These are phyloP conservation scores for Congeria kusceri DNA, from an alignment of 2,888 invertebrate genomes.

Conservation along the genomic window DNA sequence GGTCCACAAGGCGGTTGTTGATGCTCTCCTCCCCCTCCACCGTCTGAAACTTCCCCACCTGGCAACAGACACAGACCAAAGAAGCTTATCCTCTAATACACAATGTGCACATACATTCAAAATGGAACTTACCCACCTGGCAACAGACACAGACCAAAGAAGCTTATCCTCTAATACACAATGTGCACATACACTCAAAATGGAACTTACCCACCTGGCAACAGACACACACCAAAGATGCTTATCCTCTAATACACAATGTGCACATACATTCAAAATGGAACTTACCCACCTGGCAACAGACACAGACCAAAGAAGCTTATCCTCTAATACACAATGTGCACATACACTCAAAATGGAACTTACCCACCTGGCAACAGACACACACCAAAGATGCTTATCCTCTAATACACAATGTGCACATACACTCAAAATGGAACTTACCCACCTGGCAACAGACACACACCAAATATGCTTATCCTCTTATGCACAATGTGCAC, in stretches of 20 bases:
- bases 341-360: not conserved
- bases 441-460: too few relatives aligned
- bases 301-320: conserved; percentile 10
- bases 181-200: not conserved
- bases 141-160: not conserved
- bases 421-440: too few relatives aligned
- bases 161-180: not conserved
- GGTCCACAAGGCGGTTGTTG: conserved; percentile 76
- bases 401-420: not conserved
- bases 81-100: not conserved
- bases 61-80: conserved; percentile 32
- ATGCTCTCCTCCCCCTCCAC: conserved; percentile 81
- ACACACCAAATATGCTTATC: too few relatives aligned
- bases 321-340: not conserved
- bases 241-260: too few relatives aligned
- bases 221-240: too few relatives aligned
- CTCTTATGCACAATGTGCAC: too few relatives aligned
- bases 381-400: not conserved
- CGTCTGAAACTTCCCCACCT: conserved; percentile 81
- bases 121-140: not conserved
- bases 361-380: not conserved
- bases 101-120: not conserved
- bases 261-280: too few relatives aligned
- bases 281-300: conserved; percentile 78
- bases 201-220: too few relatives aligned